Percentiles rank a stretch among this genome's conserved stretches.
phyloP scores from a whole-genome alignment of 2,113 vertebrate species.

The Archilochus colubris region DNA sequence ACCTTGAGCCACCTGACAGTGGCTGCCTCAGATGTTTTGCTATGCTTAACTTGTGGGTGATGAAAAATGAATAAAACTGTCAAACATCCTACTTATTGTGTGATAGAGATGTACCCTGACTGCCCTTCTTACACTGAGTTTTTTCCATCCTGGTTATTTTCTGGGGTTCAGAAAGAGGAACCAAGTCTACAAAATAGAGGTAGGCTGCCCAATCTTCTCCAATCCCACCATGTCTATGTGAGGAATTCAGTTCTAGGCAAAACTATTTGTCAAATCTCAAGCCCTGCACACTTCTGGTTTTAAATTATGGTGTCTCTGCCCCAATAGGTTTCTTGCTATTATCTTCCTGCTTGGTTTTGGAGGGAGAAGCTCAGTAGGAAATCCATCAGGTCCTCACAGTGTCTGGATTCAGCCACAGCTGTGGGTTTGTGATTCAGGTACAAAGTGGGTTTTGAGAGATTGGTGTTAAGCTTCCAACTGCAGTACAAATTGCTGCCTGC shows the following conservation, averaged over 20 bases:
- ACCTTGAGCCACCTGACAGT: neutral
- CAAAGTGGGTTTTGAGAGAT: neutral
- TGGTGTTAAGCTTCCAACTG: neutral
- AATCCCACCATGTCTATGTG: neutral
- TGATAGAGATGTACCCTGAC: neutral
- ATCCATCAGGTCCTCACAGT: neutral
- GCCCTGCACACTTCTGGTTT: neutral
- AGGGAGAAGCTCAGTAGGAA: neutral
- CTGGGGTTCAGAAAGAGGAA: neutral
- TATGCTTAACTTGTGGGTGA: slow-evolving; percentile 1
- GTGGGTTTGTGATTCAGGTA: neutral
- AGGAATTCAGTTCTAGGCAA: neutral
- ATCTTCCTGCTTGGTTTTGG: neutral
- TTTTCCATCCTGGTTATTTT: neutral
- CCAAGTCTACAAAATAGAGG: neutral
- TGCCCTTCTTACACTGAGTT: neutral
- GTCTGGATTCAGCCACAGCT: neutral
- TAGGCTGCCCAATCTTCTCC: neutral
- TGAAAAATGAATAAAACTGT: slow-evolving; percentile 57
- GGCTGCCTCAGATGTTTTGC: slow-evolving; percentile 21
- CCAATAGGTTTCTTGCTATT: neutral
- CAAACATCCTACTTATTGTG: slow-evolving; percentile 43
- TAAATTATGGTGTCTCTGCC: neutral
- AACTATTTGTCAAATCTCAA: neutral
- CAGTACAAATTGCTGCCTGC: neutral